Evolutionary conservation across 2,113 vertebrate genomes (phyloP).

Genomic region (Crotalus viridis): DNA sequence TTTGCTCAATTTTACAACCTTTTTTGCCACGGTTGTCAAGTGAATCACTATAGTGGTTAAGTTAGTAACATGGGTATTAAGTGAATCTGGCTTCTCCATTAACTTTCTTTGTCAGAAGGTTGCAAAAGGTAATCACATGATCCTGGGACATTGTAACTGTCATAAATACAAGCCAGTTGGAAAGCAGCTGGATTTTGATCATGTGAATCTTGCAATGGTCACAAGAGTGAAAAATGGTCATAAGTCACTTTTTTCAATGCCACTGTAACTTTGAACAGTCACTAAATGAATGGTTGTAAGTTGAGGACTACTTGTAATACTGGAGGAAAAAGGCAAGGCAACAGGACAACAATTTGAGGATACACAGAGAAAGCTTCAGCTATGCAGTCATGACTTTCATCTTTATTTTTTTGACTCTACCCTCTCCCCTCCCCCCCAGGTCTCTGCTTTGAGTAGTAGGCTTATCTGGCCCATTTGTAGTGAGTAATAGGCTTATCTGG

Average conservation of each 20-base stretch:
- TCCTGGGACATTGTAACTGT: neutral
- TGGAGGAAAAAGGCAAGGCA: too few relatives aligned
- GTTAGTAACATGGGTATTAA: neutral
- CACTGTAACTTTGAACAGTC: neutral
- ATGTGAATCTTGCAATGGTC: neutral
- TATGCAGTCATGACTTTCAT: neutral
- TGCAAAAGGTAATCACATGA: neutral
- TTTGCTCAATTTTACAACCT: neutral
- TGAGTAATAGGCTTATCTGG: neutral
- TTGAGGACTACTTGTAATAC: neutral
- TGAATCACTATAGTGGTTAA: neutral
- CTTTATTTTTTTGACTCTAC: neutral
- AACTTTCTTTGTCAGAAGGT: neutral
- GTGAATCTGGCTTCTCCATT: too few relatives aligned
- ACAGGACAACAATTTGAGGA: neutral
- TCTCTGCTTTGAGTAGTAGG: neutral
- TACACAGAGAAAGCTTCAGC: neutral
- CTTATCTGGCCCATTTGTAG: neutral
- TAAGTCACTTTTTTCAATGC: neutral
- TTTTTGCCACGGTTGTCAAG: neutral
- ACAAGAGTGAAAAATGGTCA: neutral
- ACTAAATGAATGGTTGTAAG: neutral
- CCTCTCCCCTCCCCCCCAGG: rapidly evolving
- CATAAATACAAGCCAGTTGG: neutral
- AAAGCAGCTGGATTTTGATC: neutral